Conservation (phyloP, 2,113 vertebrate genomes). For the Piaya cayana region DNA sequence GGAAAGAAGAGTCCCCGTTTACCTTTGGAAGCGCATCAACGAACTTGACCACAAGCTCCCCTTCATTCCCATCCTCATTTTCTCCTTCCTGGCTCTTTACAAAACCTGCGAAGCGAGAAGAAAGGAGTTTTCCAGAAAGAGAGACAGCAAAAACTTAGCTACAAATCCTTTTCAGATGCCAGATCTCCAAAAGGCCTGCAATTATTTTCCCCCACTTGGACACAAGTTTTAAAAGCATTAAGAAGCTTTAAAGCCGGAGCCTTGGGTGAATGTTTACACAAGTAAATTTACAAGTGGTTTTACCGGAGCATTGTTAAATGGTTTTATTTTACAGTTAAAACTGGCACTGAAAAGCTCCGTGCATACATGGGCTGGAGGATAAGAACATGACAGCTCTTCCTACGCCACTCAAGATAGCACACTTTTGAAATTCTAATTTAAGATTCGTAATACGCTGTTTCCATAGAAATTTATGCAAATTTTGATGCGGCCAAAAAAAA, state of each 20-base stretch:
- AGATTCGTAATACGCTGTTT: constrained; percentile 76
- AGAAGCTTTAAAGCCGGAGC: background rate
- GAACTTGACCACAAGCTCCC: constrained; percentile 89
- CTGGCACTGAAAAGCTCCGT: constrained; percentile 48
- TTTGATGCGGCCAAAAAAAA: constrained; percentile 59
- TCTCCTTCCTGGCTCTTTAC: constrained; percentile 94
- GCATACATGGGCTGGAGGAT: constrained; percentile 57
- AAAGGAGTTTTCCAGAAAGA: background rate
- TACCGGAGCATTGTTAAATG: constrained; percentile 8
- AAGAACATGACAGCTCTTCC: constrained; percentile 75
- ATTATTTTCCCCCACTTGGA: background rate
- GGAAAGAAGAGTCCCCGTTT: background rate
- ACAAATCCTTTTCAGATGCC: background rate
- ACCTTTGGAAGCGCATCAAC: constrained; percentile 86
- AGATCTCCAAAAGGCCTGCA: background rate
- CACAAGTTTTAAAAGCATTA: background rate
- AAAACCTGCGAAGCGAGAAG: constrained; percentile 77
- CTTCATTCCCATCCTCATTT: constrained; percentile 85
- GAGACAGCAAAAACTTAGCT: background rate
- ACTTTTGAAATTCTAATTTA: constrained; percentile 81
- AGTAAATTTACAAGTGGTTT: constrained; percentile 22
- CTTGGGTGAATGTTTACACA: constrained; percentile 4
- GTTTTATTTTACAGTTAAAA: constrained; percentile 54
- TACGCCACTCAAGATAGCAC: constrained; percentile 78
- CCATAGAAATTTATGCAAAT: constrained; percentile 85